These are phyloP conservation scores for Drosophila suzukii DNA, from an alignment of 1,140 invertebrate genomes.

Conservation along the genomic window DNA sequence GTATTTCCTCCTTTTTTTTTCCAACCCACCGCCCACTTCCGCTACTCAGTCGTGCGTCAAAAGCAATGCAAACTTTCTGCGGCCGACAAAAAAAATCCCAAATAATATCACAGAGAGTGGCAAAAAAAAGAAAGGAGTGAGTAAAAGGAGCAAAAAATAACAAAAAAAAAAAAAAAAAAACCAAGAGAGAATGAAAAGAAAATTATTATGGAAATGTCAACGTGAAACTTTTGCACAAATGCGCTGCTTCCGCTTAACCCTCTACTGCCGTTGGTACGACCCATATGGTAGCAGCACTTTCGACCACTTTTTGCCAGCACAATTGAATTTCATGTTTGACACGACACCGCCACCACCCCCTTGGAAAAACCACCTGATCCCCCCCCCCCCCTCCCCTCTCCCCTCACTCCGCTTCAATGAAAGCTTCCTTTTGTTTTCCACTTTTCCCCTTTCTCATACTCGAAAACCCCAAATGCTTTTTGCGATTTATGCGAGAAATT, in stretches of 20 bases:
- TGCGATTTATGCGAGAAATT: slow-evolving; percentile 64
- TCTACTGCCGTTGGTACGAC: slow-evolving; percentile 16
- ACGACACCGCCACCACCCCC: slow-evolving; percentile 26
- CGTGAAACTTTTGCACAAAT: slow-evolving; percentile 79
- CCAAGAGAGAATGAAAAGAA: slow-evolving; percentile 54
- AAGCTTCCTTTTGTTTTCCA: slow-evolving; percentile 64
- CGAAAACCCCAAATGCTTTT: background rate
- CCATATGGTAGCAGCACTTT: slow-evolving; percentile 48
- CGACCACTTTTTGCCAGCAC: slow-evolving; percentile 64
- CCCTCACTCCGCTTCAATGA: too few relatives aligned
- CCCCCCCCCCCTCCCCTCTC: too few relatives aligned
- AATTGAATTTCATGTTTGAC: slow-evolving; percentile 81
- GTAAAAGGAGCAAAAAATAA: slow-evolving; percentile 6
- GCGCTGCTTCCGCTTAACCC: slow-evolving; percentile 45
- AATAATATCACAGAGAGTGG: slow-evolving; percentile 30
- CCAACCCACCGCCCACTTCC: slow-evolving; percentile 26
- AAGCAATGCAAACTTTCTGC: slow-evolving; percentile 77
- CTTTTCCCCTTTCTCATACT: background rate
- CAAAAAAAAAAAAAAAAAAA: slow-evolving; percentile 1
- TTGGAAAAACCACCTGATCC: background rate
- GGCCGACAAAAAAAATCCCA: slow-evolving; percentile 30
- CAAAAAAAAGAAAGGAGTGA: slow-evolving; percentile 12
- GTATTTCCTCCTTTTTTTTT: background rate
- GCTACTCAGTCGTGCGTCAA: slow-evolving; percentile 73
- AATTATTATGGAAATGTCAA: slow-evolving; percentile 83